Evolutionary conservation across 1,140 invertebrate genomes (phyloP), one percentile per base, ranked within the genome.

Genomic region (Theocolax elegans): DNA sequence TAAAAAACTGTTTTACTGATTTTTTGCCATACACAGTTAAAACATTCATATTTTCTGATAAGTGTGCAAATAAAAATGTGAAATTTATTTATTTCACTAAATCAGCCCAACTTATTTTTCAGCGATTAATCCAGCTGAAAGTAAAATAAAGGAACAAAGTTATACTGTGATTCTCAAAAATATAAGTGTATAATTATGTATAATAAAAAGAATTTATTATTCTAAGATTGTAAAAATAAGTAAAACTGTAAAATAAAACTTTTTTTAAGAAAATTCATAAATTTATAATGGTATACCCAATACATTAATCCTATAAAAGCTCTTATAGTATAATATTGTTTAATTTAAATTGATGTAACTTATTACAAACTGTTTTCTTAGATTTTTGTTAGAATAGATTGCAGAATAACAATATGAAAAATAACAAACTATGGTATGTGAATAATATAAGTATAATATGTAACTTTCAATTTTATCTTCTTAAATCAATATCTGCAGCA

Each of bases 401-500:
- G 23, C 10, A 48, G 19, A 8, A 48, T 25, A 49, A 51, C 6
- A n/a, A 25, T 3, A 6, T 49, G 54, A 29, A n/a, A 31, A 63
- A 62, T 3, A 10, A n/a, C n/a, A n/a, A n/a, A n/a, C n/a, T n/a
- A n/a, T n/a, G n/a, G n/a, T n/a, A n/a, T n/a, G n/a, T n/a, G n/a
- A n/a, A n/a, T n/a, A n/a, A n/a, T n/a, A n/a, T n/a, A n/a, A n/a
- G n/a, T n/a, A n/a, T n/a, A n/a, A n/a, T n/a, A n/a, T n/a, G n/a
- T n/a, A n/a, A n/a, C n/a, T n/a, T n/a, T n/a, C n/a, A n/a, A n/a
- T n/a, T n/a, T 81, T 85, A 97, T 93, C 94, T 99, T 99, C 87
- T 99, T 99, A 87, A 99, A 99, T 79, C 98, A 90, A 99, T 99
- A 81, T 98, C 96, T 80, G 91, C 90, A 73, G 98, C 95, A 87